Percentiles rank a stretch among this genome's conserved stretches.
Conservation (phyloP, 1,140 invertebrate genomes). For the Dryas iulia region DNA sequence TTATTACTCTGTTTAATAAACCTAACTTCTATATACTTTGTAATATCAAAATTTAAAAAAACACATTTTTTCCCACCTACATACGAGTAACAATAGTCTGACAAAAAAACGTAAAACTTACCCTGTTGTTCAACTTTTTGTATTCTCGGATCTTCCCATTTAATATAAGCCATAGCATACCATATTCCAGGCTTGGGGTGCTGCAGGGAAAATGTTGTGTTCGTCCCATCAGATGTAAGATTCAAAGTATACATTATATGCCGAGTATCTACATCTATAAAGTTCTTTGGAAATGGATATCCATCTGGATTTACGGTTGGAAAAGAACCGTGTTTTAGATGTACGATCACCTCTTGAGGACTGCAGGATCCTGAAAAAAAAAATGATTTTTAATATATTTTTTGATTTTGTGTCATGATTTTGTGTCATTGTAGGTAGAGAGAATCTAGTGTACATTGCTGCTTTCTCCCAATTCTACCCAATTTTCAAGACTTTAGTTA, state of each 20-base stretch:
- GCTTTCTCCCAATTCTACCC: no score
- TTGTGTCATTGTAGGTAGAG: no score
- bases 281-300: slow-evolving; percentile 84
- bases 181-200: slow-evolving; percentile 87
- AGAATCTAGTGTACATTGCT: no score
- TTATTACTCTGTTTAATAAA: no score
- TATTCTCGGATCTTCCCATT: slow-evolving; percentile 86
- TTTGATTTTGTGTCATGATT: no score
- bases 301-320: slow-evolving; percentile 89
- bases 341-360: slow-evolving; percentile 82
- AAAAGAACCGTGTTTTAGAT: slow-evolving; percentile 87
- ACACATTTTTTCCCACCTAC: no score
- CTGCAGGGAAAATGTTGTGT: slow-evolving; percentile 51
- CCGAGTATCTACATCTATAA: slow-evolving; percentile 75
- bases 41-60: no score
- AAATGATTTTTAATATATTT: not conserved
- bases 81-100: no score
- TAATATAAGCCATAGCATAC: slow-evolving; percentile 89
- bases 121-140: slow-evolving; percentile 88
- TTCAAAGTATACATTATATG: slow-evolving; percentile 49
- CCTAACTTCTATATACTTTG: no score
- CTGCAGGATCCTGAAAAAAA: slow-evolving; percentile 79
- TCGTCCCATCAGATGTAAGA: slow-evolving; percentile 57
- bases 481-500: no score
- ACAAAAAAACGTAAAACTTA: no score